Percentiles rank a stretch among this genome's conserved stretches.
Evolutionary conservation across 2,888 invertebrate species (phyloP).

Genomic region (Megalurothrips usitatus): DNA sequence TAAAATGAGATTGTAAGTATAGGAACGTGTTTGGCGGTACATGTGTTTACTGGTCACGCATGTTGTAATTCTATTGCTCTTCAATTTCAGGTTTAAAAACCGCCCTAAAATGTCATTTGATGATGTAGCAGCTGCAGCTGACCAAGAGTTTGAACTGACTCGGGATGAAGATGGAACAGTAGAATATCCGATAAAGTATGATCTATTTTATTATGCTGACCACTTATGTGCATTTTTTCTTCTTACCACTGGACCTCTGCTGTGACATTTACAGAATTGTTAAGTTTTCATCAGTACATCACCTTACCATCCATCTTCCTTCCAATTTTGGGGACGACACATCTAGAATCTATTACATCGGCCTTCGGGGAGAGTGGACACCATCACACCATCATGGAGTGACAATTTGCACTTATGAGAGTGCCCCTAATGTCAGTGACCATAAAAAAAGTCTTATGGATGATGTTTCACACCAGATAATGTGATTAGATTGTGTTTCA

Average conservation of each 20-base stretch:
- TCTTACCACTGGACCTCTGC: constrained; percentile 32
- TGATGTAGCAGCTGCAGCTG: constrained; percentile 66
- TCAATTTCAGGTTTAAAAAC: constrained; percentile 75
- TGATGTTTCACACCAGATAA: constrained; percentile 54
- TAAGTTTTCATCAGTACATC: constrained; percentile 83
- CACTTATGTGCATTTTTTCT: neutral
- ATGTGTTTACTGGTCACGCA: constrained; percentile 10
- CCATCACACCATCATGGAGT: constrained; percentile 82
- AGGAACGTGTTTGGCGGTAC: neutral
- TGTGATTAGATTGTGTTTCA: neutral
- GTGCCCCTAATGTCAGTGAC: constrained; percentile 77
- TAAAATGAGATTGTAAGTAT: constrained; percentile 76
- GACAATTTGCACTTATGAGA: constrained; percentile 86
- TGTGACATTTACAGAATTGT: constrained; percentile 66
- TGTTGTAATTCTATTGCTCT: constrained; percentile 39
- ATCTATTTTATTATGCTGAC: constrained; percentile 36
- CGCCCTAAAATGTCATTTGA: constrained; percentile 93
- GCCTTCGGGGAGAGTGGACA: constrained; percentile 87
- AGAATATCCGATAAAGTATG: constrained; percentile 88
- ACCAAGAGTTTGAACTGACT: constrained; percentile 85
- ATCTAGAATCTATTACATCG: constrained; percentile 89
- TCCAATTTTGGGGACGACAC: constrained; percentile 80
- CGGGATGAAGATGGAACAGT: constrained; percentile 71
- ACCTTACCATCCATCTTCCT: constrained; percentile 87
- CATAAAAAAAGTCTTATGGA: constrained; percentile 69